A percentile compares a stretch with the other conserved stretches of the same genome.
Evolutionary conservation across 2,797 vertebrate genomes (phyloP).

Genomic region (Hipposideros larvatus): DNA sequence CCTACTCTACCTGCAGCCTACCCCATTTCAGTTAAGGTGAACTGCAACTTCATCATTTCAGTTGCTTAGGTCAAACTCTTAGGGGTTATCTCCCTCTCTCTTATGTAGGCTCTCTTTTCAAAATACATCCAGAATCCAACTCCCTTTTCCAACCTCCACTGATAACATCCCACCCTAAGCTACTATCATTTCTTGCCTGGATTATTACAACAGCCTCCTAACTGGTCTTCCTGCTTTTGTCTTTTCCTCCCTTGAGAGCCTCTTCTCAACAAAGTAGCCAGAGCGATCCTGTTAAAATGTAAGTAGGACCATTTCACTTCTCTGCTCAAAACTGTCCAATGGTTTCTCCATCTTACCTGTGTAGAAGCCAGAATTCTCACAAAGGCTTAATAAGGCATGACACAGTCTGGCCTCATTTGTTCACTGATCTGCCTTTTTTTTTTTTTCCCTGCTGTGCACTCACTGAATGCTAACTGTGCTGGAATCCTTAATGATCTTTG

Average conservation of each 20-base stretch:
- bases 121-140: constrained; percentile 1
- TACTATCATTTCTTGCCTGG: neutral
- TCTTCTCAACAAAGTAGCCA: neutral
- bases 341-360: neutral
- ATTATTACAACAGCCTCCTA: neutral
- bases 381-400: neutral
- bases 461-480: neutral
- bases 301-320: neutral
- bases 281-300: neutral
- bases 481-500: neutral
- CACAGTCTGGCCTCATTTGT: neutral
- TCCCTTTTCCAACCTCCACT: neutral
- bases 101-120: neutral
- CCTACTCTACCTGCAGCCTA: neutral
- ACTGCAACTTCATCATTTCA: neutral
- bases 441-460: neutral
- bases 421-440: neutral
- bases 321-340: neutral
- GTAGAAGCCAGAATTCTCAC: neutral
- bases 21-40: neutral
- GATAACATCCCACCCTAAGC: neutral
- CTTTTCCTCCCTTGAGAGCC: neutral
- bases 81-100: neutral
- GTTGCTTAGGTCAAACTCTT: neutral
- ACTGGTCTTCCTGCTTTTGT: neutral